Evolutionary conservation across 2,113 vertebrate species (phyloP).

Genomic region (Toxotes jaculatrix): DNA sequence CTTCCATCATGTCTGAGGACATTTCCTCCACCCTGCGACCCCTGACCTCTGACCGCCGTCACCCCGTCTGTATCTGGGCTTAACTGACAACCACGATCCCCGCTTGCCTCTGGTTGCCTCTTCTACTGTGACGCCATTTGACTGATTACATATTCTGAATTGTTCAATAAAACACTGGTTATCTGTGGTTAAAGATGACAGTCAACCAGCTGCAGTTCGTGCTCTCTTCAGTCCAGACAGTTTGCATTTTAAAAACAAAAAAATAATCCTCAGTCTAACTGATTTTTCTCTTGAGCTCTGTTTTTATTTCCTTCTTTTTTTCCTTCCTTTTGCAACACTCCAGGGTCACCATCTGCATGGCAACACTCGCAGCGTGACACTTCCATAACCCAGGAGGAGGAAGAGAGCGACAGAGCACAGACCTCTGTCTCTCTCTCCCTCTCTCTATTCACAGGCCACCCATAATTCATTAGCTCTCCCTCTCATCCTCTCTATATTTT

Average conservation of each 20-base stretch:
- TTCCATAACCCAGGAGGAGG: constrained; percentile 64
- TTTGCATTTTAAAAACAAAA: constrained; percentile 4
- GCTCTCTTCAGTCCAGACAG: constrained; percentile 1
- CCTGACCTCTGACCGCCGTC: not conserved
- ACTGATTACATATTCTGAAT: not conserved
- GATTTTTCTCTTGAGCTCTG: constrained; percentile 21
- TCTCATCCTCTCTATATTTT: constrained; percentile 49
- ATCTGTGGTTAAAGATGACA: not conserved
- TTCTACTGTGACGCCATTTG: not conserved
- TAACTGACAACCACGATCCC: not conserved
- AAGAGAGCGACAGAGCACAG: constrained; percentile 29
- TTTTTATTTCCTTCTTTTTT: constrained; percentile 30
- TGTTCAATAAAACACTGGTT: constrained; percentile 1
- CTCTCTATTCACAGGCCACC: constrained; percentile 49
- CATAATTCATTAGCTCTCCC: constrained; percentile 73
- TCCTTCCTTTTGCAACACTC: constrained; percentile 39
- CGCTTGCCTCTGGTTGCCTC: not conserved
- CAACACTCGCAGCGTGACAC: constrained; percentile 71
- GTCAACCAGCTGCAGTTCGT: constrained; percentile 31
- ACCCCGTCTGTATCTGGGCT: not conserved
- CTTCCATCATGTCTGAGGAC: not conserved
- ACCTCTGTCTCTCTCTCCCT: constrained; percentile 23
- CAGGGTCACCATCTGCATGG: constrained; percentile 70
- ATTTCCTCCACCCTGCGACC: not conserved
- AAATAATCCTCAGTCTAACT: not conserved